Base-by-base conservation (phyloP, 1,140 invertebrate genomes). In the Rhopalosiphum padi region DNA sequence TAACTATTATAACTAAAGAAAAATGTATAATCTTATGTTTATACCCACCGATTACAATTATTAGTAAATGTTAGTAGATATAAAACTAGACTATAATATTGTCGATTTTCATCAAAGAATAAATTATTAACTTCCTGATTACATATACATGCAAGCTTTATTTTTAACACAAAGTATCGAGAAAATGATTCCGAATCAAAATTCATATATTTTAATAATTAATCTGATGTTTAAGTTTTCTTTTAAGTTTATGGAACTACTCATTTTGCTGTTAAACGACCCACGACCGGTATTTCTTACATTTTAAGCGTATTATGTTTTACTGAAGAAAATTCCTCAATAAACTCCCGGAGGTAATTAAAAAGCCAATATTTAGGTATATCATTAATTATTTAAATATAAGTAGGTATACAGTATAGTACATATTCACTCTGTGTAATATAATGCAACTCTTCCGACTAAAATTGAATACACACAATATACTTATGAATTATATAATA, bases 361-460 rank as follows among this genome's bases (percentile, higher is more conserved):
- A 89, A 89, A 89, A 55, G 48, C 23, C 88, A 89, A 89, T 55
- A 89, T 48, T 48, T 88, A 48, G 60, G 60, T 77, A n/a, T 35
- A n/a, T 88, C 30, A 30, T 48, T 48, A 88, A 18, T 43, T 88
- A 48, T 87, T 87, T n/a, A n/a, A 87, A 48, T 11, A 25, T 9
- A 85, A 85, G 83, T 86, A 86, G 23, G 43, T 43, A 46, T 46
- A 43, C 2, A 85, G 11, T 85, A 43, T 43, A 15, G 83, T 85
- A 15, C 37, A 41, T 43, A 35, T 41, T 41, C 37, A 83, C 8
- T 41, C 41, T 37, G 21, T 43, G 41, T 85, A 85, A n/a, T 18
- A 35, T 41, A 85, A 85, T 43, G 25, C 41, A 41, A 41, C 41
- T 41, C 8, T 41, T 11, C 9, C 41, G 35, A 43, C 37, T 85